Evolutionary conservation across 2,113 vertebrate species (phyloP), one percentile per base, ranked within the genome.

Genomic region (Oryzias curvinotus): DNA sequence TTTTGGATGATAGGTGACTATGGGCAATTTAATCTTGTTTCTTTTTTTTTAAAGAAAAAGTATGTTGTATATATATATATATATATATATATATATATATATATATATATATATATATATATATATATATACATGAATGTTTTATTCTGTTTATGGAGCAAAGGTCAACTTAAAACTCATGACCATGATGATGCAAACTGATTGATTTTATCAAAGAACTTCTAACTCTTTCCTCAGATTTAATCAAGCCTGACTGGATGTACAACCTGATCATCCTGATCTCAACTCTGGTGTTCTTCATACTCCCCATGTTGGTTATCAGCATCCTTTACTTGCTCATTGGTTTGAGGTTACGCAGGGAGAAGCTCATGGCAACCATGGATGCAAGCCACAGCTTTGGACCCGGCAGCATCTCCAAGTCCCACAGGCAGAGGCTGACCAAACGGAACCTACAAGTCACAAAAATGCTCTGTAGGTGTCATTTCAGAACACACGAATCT

Each of bases 401-500:
- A 52, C 23, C 66, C 0, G 77, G 77, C 16, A 49, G 58, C 17
- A 17, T 83, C 6, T 68, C 59, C 26, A 59, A 7, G 17, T 56
- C 69, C 10, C 64, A 80, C 46, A 67, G 46, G 19, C 57, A 74
- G 49, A 82, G 68, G 59, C 66, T 90, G 65, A 88, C 49, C 62
- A 85, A 77, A 46, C 83, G 89, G 19, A 87, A 90, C 49, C 51
- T 87, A 26, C 91, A 93, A 63, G 88, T 93, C 67, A 93, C 87
- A 66, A 92, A 92, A 78, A 92, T 92, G 91, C 81, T 92, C 13
- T 87, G 91, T 93, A 75, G 58, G 88, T 71, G 1, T 17, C 14
- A 48, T 25, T 42, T 48, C 18, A 0, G 1, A 49, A 8, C 7
- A 0, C 12, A 42, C 36, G 36, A 36, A 36, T 36, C 36, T 12